Base-by-base conservation (phyloP, 2,113 vertebrate species). In the Dolichotis patagonum region DNA sequence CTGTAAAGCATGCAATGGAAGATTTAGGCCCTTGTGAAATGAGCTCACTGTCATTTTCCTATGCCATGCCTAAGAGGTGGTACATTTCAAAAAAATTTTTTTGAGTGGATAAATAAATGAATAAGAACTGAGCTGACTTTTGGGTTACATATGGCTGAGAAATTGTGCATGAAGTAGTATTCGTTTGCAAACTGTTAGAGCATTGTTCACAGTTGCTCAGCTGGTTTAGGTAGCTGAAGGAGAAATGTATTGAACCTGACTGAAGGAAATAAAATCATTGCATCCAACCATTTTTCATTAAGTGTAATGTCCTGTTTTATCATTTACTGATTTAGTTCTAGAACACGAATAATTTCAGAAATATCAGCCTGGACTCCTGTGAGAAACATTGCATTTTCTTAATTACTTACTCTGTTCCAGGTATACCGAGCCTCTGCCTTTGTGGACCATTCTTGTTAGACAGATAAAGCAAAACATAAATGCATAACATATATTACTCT, bases 21-120 rank as follows among this genome's bases (percentile, higher is more conserved):
- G 80, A 67, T 19, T 41, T 12, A 1, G 0, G 0, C 35, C 43
- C 17, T 0, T 38, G 19, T n/a, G 93, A n/a, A 22, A 19, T 10
- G 26, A 17, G 14, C 11, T 28, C 7, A 24, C 24, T 9, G 20
- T 30, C 5, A 0, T 10, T 17, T 56, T 43, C 52, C 62, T 56
- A 46, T 19, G 32, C 54, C 46, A 20, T 35, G 30, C 24, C 62
- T 1, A 38, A n/a, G 32, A 80, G 6, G 20, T 67, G 22, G 28
- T 38, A 32, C 6, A 14, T 73, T 30, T 16, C 62, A 62, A 60
- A 19, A 69, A 56, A 41, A 19, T 46, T 43, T 75, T 73, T 73
- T 49, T 78, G 43, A 78, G 16, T 49, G 46, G 41, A 14, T 62
- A 9, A 38, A 26, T 30, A 2, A 52, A 28, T 22, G 26, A 32